Evolutionary conservation across 2,888 invertebrate species (phyloP).

Genomic region (Pogonocherus hispidulus): DNA sequence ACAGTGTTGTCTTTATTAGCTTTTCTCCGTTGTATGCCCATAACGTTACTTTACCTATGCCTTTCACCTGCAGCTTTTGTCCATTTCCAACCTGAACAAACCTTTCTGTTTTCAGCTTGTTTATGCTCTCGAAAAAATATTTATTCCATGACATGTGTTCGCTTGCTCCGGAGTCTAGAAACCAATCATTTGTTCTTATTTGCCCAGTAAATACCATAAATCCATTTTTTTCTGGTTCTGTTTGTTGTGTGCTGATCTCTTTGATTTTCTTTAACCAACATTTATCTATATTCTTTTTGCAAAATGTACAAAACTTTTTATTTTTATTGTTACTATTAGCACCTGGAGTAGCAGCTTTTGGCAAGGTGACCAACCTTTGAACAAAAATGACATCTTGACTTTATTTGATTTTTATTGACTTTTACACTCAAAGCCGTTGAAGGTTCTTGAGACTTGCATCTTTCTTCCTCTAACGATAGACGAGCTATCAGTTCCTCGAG

Average conservation of each 20-base stretch:
- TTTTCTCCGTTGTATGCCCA: constrained; percentile 53
- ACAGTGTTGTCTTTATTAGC: constrained; percentile 44
- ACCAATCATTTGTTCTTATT: constrained; percentile 32
- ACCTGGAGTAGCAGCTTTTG: constrained; percentile 29
- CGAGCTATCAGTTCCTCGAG: constrained; percentile 46
- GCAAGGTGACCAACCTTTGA: constrained; percentile 30
- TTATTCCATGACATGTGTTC: constrained; percentile 39
- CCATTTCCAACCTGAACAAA: constrained; percentile 50
- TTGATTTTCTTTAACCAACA: constrained; percentile 39
- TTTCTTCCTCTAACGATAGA: constrained; percentile 43
- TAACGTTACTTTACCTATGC: constrained; percentile 50
- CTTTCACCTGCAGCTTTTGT: constrained; percentile 39
- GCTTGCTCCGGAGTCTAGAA: constrained; percentile 39
- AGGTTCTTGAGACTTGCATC: constrained; percentile 33
- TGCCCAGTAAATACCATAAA: constrained; percentile 16
- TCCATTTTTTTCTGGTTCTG: constrained; percentile 19
- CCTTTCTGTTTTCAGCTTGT: constrained; percentile 28
- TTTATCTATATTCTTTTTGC: constrained; percentile 26
- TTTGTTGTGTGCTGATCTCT: background rate
- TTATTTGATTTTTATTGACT: background rate
- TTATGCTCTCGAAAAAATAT: constrained; percentile 16
- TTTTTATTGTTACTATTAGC: constrained; percentile 18
- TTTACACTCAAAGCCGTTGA: constrained; percentile 29
- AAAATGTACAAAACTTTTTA: constrained; percentile 6
- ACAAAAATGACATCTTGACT: constrained; percentile 5